A percentile compares a stretch with the other conserved stretches of the same genome.
phyloP scores from a whole-genome alignment of 2,888 invertebrate genomes.

The Onchidella celtica region DNA sequence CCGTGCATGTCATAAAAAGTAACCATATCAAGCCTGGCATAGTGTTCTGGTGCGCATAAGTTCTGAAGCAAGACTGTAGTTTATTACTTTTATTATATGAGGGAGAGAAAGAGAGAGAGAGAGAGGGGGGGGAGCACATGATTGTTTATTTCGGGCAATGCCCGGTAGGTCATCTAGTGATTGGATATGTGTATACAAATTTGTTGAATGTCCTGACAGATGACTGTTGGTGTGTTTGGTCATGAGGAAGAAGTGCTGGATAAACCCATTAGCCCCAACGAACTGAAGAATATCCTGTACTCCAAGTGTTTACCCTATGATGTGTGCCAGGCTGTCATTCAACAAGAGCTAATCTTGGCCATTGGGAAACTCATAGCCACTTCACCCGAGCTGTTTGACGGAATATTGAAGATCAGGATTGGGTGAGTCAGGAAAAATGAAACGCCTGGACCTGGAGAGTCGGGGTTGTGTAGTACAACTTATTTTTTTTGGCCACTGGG shows the following conservation, averaged over 20 bases:
- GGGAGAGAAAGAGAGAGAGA: no score
- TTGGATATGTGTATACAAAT: no score
- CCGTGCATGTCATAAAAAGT: no score
- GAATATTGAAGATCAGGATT: slow-evolving; percentile 90
- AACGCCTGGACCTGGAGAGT: no score
- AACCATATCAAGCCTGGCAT: no score
- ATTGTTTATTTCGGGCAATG: no score
- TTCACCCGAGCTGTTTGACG: slow-evolving; percentile 95
- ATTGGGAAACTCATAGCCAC: slow-evolving; percentile 96
- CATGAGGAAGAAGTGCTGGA: slow-evolving; percentile 94
- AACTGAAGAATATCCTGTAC: slow-evolving; percentile 96
- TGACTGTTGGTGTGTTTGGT: slow-evolving; percentile 96
- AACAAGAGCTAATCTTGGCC: slow-evolving; percentile 95
- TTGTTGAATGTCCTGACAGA: no score
- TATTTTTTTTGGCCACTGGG: slow-evolving; percentile 95
- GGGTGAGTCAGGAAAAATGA: slow-evolving; percentile 83
- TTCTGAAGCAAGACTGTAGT: no score
- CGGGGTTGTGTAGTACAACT: slow-evolving; percentile 96
- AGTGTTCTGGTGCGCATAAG: no score
- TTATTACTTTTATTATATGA: no score
- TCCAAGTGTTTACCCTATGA: slow-evolving; percentile 85
- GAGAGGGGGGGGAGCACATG: no score
- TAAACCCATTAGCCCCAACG: slow-evolving; percentile 97
- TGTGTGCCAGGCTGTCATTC: slow-evolving; percentile 94
- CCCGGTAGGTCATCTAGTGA: no score